Conservation (phyloP, 1,140 invertebrate genomes). For the Pentalonia nigronervosa region DNA sequence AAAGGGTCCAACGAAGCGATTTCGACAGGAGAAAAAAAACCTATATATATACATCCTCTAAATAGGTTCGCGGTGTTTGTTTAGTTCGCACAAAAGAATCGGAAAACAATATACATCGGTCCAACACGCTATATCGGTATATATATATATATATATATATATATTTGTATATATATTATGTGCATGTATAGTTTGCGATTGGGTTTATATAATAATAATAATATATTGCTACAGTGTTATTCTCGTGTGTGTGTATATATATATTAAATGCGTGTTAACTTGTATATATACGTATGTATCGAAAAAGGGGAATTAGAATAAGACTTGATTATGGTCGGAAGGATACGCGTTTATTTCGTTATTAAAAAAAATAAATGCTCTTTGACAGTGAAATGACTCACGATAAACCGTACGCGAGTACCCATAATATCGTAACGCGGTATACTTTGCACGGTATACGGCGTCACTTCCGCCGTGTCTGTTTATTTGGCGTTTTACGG, state of each 20-base stretch:
- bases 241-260: background rate
- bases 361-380: slow-evolving; percentile 52
- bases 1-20: slow-evolving; percentile 53
- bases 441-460: background rate
- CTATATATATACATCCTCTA: slow-evolving; percentile 39
- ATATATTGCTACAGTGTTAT: background rate
- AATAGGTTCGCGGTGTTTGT: slow-evolving; percentile 56
- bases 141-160: background rate
- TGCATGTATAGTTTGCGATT: background rate
- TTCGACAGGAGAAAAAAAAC: slow-evolving; percentile 41
- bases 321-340: slow-evolving; percentile 55
- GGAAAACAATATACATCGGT: slow-evolving; percentile 55
- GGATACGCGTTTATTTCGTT: slow-evolving; percentile 52
- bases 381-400: slow-evolving; percentile 43
- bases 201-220: slow-evolving; percentile 27
- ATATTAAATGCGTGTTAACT: background rate
- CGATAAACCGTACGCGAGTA: background rate
- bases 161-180: background rate
- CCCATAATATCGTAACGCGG: background rate
- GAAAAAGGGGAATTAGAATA: slow-evolving; percentile 52
- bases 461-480: background rate
- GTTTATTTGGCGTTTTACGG: background rate
- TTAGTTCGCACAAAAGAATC: slow-evolving; percentile 51
- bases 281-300: background rate
- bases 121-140: slow-evolving; percentile 16